These are phyloP conservation scores for Bacillus rossius DNA, from an alignment of 1,140 invertebrate genomes.

Conservation along the genomic window DNA sequence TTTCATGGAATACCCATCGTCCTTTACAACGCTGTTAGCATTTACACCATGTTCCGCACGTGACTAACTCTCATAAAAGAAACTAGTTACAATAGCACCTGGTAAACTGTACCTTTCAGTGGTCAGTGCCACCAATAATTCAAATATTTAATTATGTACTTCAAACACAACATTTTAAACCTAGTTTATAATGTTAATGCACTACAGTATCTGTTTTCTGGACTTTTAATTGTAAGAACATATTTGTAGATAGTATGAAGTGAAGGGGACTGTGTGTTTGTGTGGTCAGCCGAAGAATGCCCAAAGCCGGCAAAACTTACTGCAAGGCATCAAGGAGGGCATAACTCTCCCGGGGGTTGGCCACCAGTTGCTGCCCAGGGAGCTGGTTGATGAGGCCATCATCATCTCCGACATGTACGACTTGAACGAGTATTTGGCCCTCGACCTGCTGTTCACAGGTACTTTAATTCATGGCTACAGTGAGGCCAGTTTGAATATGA, in stretches of 20 bases:
- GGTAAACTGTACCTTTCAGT: too few relatives aligned
- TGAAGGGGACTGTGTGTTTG: conserved; percentile 24
- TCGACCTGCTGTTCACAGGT: conserved; percentile 84
- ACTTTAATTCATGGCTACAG: too few relatives aligned
- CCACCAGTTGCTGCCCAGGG: conserved; percentile 71
- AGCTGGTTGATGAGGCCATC: conserved; percentile 84
- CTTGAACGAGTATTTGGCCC: conserved; percentile 83
- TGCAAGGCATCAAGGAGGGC: conserved; percentile 73
- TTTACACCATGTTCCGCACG: too few relatives aligned
- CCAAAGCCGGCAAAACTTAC: conserved; percentile 70
- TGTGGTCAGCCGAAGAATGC: conserved; percentile 66
- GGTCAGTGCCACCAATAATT: too few relatives aligned
- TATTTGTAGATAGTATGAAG: too few relatives aligned
- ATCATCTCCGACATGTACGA: conserved; percentile 94
- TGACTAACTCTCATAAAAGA: too few relatives aligned
- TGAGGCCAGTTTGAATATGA: too few relatives aligned
- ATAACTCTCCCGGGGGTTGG: conserved; percentile 68
- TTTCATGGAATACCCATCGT: too few relatives aligned
- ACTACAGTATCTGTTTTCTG: not conserved
- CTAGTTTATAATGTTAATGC: not conserved
- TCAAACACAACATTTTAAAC: not conserved
- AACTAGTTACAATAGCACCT: too few relatives aligned
- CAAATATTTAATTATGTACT: too few relatives aligned
- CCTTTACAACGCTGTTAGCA: too few relatives aligned
- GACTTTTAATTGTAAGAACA: not conserved